These are phyloP conservation scores for Dasyurus viverrinus DNA, from an alignment of 2,113 vertebrate genomes.

Conservation along the genomic window DNA sequence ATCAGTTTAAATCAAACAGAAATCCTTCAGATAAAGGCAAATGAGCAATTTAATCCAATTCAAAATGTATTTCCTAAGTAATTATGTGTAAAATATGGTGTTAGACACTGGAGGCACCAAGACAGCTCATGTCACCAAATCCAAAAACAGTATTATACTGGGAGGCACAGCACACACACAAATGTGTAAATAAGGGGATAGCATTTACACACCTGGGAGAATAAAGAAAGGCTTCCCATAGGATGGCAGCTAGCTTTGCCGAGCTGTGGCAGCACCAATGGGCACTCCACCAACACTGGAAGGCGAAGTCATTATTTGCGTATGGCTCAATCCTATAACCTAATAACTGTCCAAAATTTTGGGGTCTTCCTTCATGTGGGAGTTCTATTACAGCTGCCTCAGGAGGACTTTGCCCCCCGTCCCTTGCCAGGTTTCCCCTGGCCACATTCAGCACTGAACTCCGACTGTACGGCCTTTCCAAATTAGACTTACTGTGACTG, in stretches of 20 bases:
- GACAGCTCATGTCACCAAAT: background rate
- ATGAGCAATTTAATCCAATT: background rate
- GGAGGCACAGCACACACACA: background rate
- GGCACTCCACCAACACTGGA: background rate
- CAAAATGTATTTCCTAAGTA: background rate
- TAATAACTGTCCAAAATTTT: background rate
- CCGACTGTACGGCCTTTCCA: background rate
- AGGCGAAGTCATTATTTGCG: background rate
- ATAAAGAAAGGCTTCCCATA: background rate
- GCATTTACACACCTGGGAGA: background rate
- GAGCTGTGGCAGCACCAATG: background rate
- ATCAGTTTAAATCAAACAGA: conserved; percentile 13
- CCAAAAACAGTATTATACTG: background rate
- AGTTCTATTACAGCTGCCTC: background rate
- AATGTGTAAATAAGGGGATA: background rate
- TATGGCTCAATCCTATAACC: background rate
- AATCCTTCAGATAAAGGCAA: conserved; percentile 17
- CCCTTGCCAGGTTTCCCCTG: background rate
- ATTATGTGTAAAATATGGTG: background rate
- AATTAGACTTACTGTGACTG: background rate
- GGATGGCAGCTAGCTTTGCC: background rate
- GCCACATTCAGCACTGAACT: background rate
- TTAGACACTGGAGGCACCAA: too few relatives aligned
- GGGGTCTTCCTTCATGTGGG: background rate
- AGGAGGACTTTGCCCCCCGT: background rate